phyloP scores from a whole-genome alignment of 2,797 vertebrate genomes.

The Gobio occitaniae region DNA sequence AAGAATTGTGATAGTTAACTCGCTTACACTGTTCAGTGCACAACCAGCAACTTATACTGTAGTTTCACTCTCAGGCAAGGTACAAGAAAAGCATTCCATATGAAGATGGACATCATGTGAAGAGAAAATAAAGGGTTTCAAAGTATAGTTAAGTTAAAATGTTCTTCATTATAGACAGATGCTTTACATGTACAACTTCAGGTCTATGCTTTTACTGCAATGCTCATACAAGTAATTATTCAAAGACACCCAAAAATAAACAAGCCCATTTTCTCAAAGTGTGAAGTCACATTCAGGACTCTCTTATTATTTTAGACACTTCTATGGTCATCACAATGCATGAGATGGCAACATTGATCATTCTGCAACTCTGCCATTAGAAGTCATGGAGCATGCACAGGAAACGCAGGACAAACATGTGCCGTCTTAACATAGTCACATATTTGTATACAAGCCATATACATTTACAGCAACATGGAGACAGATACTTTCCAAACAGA shows the following conservation, averaged over 20 bases:
- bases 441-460: background rate
- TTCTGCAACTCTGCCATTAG: background rate
- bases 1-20: background rate
- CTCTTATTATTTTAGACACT: background rate
- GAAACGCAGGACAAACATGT: conserved; percentile 35
- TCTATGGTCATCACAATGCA: conserved; percentile 19
- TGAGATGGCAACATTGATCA: background rate
- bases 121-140: too few species aligned
- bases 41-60: background rate
- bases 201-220: conserved; percentile 58
- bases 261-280: conserved; percentile 62
- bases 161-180: conserved; percentile 74
- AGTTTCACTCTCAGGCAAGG: background rate
- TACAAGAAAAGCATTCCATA: conserved; percentile 12
- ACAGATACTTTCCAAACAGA: background rate
- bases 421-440: background rate
- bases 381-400: conserved; percentile 27
- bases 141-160: conserved; percentile 74
- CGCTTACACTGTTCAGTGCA: background rate
- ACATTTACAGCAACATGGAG: conserved; percentile 38
- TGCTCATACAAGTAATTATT: conserved; percentile 61
- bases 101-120: background rate
- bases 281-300: background rate
- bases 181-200: conserved; percentile 67
- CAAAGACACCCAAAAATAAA: conserved; percentile 62